phyloP scores from a whole-genome alignment of 2,888 invertebrate genomes.

The Drosophila acutilabella region DNA sequence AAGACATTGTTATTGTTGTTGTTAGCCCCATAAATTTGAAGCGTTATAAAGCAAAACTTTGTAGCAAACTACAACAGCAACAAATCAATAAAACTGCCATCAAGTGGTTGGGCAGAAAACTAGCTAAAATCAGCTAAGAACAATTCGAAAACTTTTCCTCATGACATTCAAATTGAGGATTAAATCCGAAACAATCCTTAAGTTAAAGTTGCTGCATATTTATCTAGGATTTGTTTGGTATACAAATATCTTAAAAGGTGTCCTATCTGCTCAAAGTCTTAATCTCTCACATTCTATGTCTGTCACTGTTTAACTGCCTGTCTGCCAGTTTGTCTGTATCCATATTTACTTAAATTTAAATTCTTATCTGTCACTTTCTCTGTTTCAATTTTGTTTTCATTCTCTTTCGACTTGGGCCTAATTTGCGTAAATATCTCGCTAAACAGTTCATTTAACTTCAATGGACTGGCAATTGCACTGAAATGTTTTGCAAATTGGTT shows the following conservation, averaged over 20 bases:
- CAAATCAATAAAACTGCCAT: slow-evolving; percentile 77
- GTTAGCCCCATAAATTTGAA: slow-evolving; percentile 65
- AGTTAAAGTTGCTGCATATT: slow-evolving; percentile 10
- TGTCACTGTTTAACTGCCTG: no score
- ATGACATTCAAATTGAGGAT: slow-evolving; percentile 31
- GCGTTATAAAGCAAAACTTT: slow-evolving; percentile 59
- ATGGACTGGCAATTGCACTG: slow-evolving; percentile 70
- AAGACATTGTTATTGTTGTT: slow-evolving; percentile 29
- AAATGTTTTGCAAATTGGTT: slow-evolving; percentile 67
- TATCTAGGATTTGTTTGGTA: slow-evolving; percentile 9
- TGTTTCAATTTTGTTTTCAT: slow-evolving; percentile 5
- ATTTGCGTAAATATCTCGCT: slow-evolving; percentile 53
- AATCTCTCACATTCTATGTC: neutral
- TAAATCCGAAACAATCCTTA: slow-evolving; percentile 24
- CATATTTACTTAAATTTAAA: slow-evolving; percentile 3
- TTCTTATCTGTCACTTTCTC: slow-evolving; percentile 25
- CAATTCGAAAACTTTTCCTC: slow-evolving; percentile 43
- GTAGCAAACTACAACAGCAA: slow-evolving; percentile 38
- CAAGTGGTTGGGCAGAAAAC: slow-evolving; percentile 58
- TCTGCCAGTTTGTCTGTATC: neutral
- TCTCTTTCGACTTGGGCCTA: slow-evolving; percentile 32
- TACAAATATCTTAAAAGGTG: slow-evolving; percentile 8
- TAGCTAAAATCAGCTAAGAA: slow-evolving; percentile 46
- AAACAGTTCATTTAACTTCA: slow-evolving; percentile 79
- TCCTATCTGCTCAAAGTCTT: neutral